Conservation (phyloP, 2,797 vertebrate species). For the Sebastiscus tertius region DNA sequence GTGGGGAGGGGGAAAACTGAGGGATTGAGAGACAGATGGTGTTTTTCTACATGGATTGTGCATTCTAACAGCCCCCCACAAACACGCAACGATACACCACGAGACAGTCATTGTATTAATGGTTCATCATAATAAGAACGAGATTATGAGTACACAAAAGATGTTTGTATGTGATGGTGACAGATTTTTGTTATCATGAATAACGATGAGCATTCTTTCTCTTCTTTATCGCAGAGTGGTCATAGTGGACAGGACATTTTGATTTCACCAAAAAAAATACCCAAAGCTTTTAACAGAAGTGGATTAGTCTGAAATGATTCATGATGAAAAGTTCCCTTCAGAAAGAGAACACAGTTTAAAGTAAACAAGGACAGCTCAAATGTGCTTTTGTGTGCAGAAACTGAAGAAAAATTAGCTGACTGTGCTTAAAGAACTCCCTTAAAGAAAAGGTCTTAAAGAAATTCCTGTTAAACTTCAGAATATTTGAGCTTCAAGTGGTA, state of each 20-base stretch:
- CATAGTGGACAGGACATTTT: constrained; percentile 2
- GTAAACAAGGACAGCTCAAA: neutral
- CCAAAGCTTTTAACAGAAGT: neutral
- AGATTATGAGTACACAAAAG: constrained; percentile 9
- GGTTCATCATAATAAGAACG: neutral
- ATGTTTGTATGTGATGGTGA: constrained; percentile 1
- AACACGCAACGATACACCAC: neutral
- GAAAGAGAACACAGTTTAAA: neutral
- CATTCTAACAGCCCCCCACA: constrained; percentile 22
- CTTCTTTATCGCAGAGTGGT: neutral
- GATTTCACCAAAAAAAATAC: neutral
- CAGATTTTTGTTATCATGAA: neutral
- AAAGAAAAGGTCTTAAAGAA: neutral
- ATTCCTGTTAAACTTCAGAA: neutral
- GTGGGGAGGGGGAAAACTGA: constrained; percentile 37
- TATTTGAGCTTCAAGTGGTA: neutral
- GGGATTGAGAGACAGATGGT: constrained; percentile 75
- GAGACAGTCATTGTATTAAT: constrained; percentile 2
- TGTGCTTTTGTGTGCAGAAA: neutral
- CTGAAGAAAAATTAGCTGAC: neutral
- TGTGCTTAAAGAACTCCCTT: neutral
- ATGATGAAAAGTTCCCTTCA: neutral
- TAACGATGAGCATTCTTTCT: neutral
- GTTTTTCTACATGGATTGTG: constrained; percentile 70
- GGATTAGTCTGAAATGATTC: neutral